These are phyloP conservation scores for Sapayoa aenigma DNA, from an alignment of 2,113 vertebrate species.

Conservation along the genomic window DNA sequence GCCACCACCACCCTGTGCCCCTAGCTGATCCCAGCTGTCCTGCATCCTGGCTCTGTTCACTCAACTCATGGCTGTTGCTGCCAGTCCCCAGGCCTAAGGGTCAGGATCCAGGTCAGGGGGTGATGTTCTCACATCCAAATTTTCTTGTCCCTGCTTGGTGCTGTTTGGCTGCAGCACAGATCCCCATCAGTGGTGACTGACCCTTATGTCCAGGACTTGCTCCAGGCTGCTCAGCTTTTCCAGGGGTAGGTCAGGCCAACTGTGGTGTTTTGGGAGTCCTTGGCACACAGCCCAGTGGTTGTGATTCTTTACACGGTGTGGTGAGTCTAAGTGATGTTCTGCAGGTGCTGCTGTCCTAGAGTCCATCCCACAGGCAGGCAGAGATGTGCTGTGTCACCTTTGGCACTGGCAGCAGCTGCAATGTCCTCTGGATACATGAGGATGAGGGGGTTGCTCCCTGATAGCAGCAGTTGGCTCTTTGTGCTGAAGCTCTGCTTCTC, in stretches of 20 bases:
- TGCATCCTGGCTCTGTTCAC: rapidly evolving
- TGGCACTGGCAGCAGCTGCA: not conserved
- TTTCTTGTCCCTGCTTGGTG: not conserved
- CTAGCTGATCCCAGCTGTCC: not conserved
- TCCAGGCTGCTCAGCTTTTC: not conserved
- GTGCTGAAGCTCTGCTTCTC: not conserved
- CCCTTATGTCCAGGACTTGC: not conserved
- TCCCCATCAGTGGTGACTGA: not conserved
- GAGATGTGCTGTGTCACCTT: not conserved
- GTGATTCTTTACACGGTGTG: not conserved
- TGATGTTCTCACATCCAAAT: not conserved
- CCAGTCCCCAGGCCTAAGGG: rapidly evolving
- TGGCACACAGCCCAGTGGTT: not conserved
- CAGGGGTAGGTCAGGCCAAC: too few relatives aligned
- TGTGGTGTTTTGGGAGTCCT: not conserved
- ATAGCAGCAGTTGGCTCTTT: not conserved
- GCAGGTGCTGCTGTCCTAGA: not conserved
- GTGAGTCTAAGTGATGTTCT: not conserved
- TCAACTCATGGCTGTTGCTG: rapidly evolving
- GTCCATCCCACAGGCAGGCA: rapidly evolving
- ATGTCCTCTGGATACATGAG: not conserved
- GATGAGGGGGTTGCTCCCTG: not conserved
- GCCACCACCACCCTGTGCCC: not conserved
- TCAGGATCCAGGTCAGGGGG: not conserved
- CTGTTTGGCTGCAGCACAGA: too few relatives aligned